Conservation (phyloP, 2,113 vertebrate species). For the Rynchops niger region DNA sequence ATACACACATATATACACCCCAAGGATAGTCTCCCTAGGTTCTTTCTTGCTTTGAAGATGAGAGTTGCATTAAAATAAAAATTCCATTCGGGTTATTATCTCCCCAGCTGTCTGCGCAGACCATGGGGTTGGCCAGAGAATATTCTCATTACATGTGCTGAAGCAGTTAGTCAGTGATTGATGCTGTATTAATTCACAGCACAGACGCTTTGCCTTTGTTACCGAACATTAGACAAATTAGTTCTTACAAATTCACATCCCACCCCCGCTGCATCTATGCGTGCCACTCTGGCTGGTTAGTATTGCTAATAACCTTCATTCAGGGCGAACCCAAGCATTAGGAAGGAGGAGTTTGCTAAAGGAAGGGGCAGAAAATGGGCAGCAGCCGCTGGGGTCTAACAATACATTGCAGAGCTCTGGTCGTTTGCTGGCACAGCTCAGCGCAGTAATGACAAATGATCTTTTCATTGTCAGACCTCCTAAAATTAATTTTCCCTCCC, state of each 20-base stretch:
- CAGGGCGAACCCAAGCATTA: not conserved
- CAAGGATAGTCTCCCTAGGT: constrained; percentile 47
- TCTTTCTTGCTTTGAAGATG: constrained; percentile 65
- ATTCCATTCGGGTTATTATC: constrained; percentile 57
- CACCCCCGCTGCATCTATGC: constrained; percentile 20
- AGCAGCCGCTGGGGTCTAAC: not conserved
- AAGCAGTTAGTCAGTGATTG: constrained; percentile 83
- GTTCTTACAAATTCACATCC: constrained; percentile 75
- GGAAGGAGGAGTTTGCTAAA: constrained; percentile 31
- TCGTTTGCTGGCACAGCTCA: constrained; percentile 12
- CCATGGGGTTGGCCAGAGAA: constrained; percentile 62
- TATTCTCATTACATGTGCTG: constrained; percentile 74
- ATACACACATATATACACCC: not conserved
- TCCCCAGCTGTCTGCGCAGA: constrained; percentile 69
- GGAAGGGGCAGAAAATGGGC: not conserved
- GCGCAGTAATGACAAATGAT: constrained; percentile 69
- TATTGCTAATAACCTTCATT: constrained; percentile 71
- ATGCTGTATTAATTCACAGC: constrained; percentile 78
- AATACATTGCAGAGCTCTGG: not conserved
- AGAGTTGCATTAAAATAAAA: constrained; percentile 70
- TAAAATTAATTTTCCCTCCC: constrained; percentile 67
- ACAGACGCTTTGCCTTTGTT: constrained; percentile 79
- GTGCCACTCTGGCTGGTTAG: constrained; percentile 48
- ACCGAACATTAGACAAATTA: constrained; percentile 87
- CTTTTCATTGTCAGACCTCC: constrained; percentile 61